These are phyloP conservation scores for Halocynthia aurantium DNA, from an alignment of 23 tunicate species.

Conservation along the genomic window DNA sequence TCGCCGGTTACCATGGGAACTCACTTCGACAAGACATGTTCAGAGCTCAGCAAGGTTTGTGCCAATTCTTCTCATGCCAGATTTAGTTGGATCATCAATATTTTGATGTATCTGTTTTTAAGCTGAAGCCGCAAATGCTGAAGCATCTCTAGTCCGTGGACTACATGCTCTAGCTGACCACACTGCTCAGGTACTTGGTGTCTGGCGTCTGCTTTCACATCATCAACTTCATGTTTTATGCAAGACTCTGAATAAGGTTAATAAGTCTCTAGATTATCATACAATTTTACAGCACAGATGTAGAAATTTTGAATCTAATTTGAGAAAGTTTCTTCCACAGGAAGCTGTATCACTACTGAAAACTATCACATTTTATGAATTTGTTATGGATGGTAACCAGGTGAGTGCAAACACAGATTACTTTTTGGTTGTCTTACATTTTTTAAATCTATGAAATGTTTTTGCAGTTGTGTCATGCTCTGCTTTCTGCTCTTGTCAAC, in stretches of 20 bases:
- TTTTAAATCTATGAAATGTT: neutral
- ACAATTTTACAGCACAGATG: neutral
- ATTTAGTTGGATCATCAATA: neutral
- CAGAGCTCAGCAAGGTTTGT: slow-evolving; percentile 20
- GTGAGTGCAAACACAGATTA: slow-evolving; percentile 26
- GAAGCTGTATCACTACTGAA: slow-evolving; percentile 35
- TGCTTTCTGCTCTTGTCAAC: slow-evolving; percentile 66
- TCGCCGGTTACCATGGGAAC: neutral
- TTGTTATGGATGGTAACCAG: slow-evolving; percentile 52
- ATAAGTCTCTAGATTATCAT: neutral
- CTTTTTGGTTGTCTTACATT: neutral
- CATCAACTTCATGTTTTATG: slow-evolving; percentile 75
- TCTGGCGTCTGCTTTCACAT: slow-evolving; percentile 80
- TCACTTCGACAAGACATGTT: slow-evolving; percentile 12
- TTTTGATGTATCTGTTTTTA: neutral
- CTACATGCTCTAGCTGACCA: slow-evolving; percentile 37
- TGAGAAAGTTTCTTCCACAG: slow-evolving; percentile 32
- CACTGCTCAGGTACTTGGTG: slow-evolving; percentile 65
- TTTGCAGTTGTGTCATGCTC: slow-evolving; percentile 44
- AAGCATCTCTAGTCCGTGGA: slow-evolving; percentile 36
- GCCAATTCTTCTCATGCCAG: neutral
- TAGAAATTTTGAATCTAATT: neutral
- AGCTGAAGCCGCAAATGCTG: slow-evolving; percentile 58
- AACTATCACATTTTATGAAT: slow-evolving; percentile 43
- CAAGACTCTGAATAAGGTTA: slow-evolving; percentile 43